Evolutionary conservation across 2,888 invertebrate genomes (phyloP), one percentile per base, ranked within the genome.

Genomic region (Chloroclystis v-ata): DNA sequence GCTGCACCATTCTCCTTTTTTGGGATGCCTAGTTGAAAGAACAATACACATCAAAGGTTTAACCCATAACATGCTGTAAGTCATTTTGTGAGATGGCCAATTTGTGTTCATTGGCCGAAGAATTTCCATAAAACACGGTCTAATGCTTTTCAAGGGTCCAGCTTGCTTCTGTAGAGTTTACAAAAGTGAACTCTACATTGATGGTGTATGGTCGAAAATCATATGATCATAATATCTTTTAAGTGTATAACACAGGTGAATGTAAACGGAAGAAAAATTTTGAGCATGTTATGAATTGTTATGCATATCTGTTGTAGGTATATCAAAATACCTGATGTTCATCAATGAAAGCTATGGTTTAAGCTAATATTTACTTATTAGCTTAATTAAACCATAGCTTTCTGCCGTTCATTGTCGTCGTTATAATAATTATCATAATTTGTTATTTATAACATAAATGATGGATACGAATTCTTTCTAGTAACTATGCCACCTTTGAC

Each of bases 61-160:
- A 38, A 56, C 56, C 56, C 55, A 51, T 52, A 63, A 58, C 52
- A 54, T 38, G 45, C 52, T 63, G 58, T 60, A 60, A 63, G 64
- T 62, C 55, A 54, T 63, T 33, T 63, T 65, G 49, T 54, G 56
- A 66, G 64, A 67, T 61, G 65, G 64, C 56, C 69, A 72, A 75
- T 70, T 74, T 69, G 69, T 69, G 70, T 69, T 72, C 68, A 69
- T 63, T 62, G 61, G 58, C 57, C 66, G 63, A 67, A 65, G 61
- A 67, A 67, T 67, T 59, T 44, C 47, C 60, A 59, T 65, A 68
- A 65, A 61, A 63, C 58, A 68, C 65, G 71, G 60, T 69, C 55
- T 52, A 64, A 20, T 67, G 67, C 48, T 28, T 57, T 49, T 45
- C 37, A 48, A 67, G 66, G 67, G 69, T 63, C 67, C 64, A 63